These are phyloP conservation scores for Monochamus alternatus DNA, from an alignment of 2,888 invertebrate genomes.

Conservation along the genomic window DNA sequence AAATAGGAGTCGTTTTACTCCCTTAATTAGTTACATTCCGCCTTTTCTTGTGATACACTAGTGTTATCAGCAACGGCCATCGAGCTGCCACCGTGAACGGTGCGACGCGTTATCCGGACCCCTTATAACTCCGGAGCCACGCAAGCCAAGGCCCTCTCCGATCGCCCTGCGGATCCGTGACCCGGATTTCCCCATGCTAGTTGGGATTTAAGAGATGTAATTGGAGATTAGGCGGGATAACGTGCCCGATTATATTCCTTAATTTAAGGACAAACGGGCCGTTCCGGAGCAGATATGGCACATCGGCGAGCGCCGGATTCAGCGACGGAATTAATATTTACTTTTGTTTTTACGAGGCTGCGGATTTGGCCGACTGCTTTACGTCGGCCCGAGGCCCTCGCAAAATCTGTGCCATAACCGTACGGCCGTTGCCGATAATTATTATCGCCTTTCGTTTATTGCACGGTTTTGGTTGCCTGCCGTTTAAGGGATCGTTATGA, in stretches of 20 bases:
- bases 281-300: constrained; percentile 48
- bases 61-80: no score
- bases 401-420: constrained; percentile 9
- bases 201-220: constrained; percentile 62
- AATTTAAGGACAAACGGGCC: constrained; percentile 55
- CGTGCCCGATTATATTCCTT: constrained; percentile 61
- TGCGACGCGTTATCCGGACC: not conserved
- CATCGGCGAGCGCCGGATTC: constrained; percentile 38
- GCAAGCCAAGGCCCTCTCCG: constrained; percentile 21
- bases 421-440: constrained; percentile 17
- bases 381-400: constrained; percentile 19
- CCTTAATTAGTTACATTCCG: no score
- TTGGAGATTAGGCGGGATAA: constrained; percentile 63
- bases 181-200: constrained; percentile 45
- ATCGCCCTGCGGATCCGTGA: constrained; percentile 49
- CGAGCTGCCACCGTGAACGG: no score
- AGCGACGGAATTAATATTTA: constrained; percentile 57
- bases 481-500: not conserved
- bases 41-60: no score
- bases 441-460: constrained; percentile 19
- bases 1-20: no score
- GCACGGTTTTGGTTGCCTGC: not conserved
- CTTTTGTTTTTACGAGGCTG: constrained; percentile 54
- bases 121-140: constrained; percentile 7
- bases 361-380: constrained; percentile 37